Conservation (phyloP, 2,113 vertebrate species). For the Chionomys nivalis region DNA sequence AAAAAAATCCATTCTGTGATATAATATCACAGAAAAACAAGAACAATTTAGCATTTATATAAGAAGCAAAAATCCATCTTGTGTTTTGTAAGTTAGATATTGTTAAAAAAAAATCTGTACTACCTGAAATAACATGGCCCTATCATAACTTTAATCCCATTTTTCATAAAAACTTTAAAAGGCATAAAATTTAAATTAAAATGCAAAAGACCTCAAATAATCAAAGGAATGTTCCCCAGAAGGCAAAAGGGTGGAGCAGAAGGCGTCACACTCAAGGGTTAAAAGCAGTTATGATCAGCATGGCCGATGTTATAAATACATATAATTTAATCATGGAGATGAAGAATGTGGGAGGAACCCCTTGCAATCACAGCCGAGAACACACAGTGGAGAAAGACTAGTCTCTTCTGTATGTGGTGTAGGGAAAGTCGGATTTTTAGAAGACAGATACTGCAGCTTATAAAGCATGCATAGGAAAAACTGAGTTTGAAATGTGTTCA, state of each 20-base stretch:
- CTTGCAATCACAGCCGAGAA: background rate
- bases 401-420: background rate
- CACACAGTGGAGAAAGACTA: background rate
- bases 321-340: too few relatives aligned
- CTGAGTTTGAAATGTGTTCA: background rate
- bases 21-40: background rate
- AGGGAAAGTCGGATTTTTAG: background rate
- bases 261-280: too few relatives aligned
- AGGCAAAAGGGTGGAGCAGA: too few relatives aligned
- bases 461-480: background rate
- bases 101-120: background rate
- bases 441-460: background rate
- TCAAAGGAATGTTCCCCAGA: background rate
- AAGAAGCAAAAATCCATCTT: background rate
- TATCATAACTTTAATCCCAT: background rate
- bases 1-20: background rate
- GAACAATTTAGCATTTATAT: background rate
- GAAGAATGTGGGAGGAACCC: too few relatives aligned
- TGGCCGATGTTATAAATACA: background rate
- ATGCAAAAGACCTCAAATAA: background rate
- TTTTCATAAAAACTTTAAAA: background rate
- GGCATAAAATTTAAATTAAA: background rate
- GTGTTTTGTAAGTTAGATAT: background rate
- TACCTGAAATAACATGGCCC: background rate
- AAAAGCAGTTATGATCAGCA: background rate